Conservation (phyloP, 2,797 vertebrate species). For the Paedocypris micromegethes region DNA sequence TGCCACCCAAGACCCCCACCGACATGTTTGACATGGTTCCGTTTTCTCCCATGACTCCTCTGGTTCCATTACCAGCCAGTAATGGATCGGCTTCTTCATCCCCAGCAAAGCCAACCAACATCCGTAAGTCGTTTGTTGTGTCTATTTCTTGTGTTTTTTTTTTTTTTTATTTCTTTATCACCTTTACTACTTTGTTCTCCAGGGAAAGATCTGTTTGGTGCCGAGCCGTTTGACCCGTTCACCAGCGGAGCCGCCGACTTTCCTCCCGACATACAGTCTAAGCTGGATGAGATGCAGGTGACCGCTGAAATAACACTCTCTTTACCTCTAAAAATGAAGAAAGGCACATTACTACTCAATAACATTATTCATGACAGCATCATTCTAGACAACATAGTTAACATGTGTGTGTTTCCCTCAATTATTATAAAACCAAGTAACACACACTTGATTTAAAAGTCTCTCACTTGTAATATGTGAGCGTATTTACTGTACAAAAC, state of each 20-base stretch:
- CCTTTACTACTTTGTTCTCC: slow-evolving; percentile 40
- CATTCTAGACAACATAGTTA: too few relatives aligned
- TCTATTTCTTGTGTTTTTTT: slow-evolving; percentile 1
- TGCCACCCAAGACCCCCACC: slow-evolving; percentile 79
- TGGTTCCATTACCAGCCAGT: slow-evolving; percentile 76
- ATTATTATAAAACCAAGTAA: too few relatives aligned
- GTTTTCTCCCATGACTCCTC: slow-evolving; percentile 83
- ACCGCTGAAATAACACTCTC: too few relatives aligned
- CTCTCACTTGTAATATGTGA: too few relatives aligned
- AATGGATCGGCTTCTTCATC: slow-evolving; percentile 86
- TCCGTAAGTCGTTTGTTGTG: too few relatives aligned
- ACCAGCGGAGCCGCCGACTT: slow-evolving; percentile 93
- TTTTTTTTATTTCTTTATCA: too few relatives aligned
- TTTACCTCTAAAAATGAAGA: too few relatives aligned
- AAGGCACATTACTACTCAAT: too few relatives aligned
- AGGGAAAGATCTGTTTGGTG: slow-evolving; percentile 95
- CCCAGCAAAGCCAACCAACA: slow-evolving; percentile 78
- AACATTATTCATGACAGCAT: too few relatives aligned
- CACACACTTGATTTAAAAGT: too few relatives aligned
- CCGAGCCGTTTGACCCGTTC: slow-evolving; percentile 97
- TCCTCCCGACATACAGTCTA: slow-evolving; percentile 95
- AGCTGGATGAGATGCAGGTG: slow-evolving; percentile 99
- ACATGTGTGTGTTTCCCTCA: too few relatives aligned
- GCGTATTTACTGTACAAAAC: too few relatives aligned
- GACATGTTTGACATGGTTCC: slow-evolving; percentile 98